These are phyloP conservation scores for Loripinus fragilis DNA, from an alignment of 2,888 invertebrate species.

Conservation along the genomic window DNA sequence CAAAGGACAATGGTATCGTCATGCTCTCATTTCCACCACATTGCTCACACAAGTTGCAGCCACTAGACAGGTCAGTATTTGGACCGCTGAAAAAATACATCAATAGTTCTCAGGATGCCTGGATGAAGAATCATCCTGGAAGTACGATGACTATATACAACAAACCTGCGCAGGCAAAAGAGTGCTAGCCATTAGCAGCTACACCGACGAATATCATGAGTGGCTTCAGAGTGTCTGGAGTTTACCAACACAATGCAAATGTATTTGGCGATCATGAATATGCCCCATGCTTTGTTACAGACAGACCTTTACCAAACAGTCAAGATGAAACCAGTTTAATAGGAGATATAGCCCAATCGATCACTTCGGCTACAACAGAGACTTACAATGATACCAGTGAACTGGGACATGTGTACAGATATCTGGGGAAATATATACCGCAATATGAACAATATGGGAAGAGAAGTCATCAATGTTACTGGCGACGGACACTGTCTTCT, in stretches of 20 bases:
- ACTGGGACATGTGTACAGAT: no score
- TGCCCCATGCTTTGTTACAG: conserved; percentile 24
- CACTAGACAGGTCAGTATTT: conserved; percentile 53
- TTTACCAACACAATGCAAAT: conserved; percentile 27
- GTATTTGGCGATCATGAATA: conserved; percentile 37
- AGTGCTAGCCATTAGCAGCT: conserved; percentile 5
- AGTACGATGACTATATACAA: conserved; percentile 81
- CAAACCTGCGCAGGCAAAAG: conserved; percentile 25
- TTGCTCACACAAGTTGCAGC: no score
- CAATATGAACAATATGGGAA: no score
- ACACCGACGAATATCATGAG: conserved; percentile 8
- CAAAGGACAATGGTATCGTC: no score
- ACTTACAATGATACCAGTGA: no score
- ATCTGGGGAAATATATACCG: no score
- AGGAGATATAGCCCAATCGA: no score
- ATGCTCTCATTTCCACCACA: no score
- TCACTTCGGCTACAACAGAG: no score
- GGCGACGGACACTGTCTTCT: neutral
- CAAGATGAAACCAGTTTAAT: no score
- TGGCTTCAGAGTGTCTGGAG: conserved; percentile 33
- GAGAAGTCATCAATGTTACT: conserved; percentile 20
- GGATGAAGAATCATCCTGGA: conserved; percentile 72
- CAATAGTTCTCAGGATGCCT: neutral
- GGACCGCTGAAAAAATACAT: neutral
- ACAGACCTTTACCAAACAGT: no score